Percentiles rank a stretch among this genome's conserved stretches.
Evolutionary conservation across 2,797 vertebrate genomes (phyloP).

Genomic region (Micromesistius poutassou): DNA sequence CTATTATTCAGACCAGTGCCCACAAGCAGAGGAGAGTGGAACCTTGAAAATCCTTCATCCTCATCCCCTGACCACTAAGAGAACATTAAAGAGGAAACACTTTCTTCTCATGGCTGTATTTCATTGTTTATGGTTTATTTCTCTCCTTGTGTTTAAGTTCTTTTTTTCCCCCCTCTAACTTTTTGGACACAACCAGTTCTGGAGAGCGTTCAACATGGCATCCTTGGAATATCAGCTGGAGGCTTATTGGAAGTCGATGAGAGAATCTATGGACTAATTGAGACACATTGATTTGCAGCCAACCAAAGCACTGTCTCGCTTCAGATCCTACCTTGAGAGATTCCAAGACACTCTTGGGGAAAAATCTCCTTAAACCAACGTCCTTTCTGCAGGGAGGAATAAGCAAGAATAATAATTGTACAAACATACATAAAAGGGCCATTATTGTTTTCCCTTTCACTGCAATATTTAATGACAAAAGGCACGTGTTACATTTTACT

Average conservation of each 20-base stretch:
- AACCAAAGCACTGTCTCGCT: not conserved
- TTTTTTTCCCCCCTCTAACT: not conserved
- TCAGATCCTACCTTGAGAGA: conserved; percentile 87
- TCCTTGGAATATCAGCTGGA: not conserved
- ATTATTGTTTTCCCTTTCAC: not conserved
- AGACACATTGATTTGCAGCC: not conserved
- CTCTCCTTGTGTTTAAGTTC: not conserved
- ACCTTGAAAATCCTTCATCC: not conserved
- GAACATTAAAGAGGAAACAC: not conserved
- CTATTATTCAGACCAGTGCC: not conserved
- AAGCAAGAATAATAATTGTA: conserved; percentile 1
- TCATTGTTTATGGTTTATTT: not conserved
- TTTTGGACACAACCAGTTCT: not conserved
- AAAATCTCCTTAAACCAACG: conserved; percentile 95
- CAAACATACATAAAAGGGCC: not conserved
- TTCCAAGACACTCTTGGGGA: conserved; percentile 94
- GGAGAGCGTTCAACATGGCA: not conserved
- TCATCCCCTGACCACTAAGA: not conserved
- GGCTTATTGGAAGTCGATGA: not conserved
- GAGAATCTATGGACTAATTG: not conserved
- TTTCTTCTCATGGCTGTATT: not conserved
- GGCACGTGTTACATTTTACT: not conserved
- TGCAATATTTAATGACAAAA: not conserved
- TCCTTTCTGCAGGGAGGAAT: conserved; percentile 83
- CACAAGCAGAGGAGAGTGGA: not conserved